phyloP scores from a whole-genome alignment of 2,113 vertebrate genomes.

The Lamprologus sp. region DNA sequence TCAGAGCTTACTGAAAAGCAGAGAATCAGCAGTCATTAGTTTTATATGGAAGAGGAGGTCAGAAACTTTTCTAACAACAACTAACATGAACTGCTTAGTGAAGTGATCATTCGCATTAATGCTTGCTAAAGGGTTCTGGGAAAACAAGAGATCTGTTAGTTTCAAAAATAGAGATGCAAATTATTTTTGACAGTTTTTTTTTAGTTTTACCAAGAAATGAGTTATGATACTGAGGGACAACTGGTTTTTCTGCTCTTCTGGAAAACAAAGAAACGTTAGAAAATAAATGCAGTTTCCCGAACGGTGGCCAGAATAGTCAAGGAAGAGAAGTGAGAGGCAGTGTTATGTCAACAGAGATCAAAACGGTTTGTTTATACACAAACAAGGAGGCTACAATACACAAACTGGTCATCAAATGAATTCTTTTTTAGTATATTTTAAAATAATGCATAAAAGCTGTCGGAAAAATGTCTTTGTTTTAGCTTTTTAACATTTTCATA shows the following conservation, averaged over 20 bases:
- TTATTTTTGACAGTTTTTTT: not conserved
- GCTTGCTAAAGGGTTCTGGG: not conserved
- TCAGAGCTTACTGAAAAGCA: not conserved
- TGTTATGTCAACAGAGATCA: not conserved
- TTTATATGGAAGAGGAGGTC: not conserved
- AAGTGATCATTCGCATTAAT: not conserved
- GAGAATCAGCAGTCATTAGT: not conserved
- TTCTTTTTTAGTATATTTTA: not conserved
- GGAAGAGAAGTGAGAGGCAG: not conserved
- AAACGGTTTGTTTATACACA: not conserved
- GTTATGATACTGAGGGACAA: not conserved
- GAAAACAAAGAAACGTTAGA: not conserved
- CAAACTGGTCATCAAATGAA: not conserved
- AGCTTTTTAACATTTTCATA: not conserved
- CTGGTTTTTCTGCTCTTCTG: not conserved
- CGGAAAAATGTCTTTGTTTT: not conserved
- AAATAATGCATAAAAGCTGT: not conserved
- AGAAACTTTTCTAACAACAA: not conserved
- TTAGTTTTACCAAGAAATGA: not conserved
- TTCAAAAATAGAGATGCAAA: not conserved
- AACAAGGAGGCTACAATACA: not conserved
- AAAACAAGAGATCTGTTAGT: not conserved
- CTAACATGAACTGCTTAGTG: not conserved
- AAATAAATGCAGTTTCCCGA: not conserved
- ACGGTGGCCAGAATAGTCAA: not conserved